Base-by-base conservation (phyloP, 2,888 invertebrate species). In the Masnerella sp. region DNA sequence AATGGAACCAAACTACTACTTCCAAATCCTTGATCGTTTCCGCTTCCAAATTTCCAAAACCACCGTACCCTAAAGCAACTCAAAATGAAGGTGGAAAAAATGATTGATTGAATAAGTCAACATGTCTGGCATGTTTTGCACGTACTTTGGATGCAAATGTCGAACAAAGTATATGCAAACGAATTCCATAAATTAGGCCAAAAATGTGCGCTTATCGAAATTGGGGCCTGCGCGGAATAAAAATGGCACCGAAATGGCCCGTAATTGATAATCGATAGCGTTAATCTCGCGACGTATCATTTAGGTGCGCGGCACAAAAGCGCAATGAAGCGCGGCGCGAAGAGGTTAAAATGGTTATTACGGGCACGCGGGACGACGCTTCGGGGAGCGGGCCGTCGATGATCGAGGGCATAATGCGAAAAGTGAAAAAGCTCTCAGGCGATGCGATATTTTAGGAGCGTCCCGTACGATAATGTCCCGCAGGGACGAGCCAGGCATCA, bases 391-490 rank as follows among this genome's bases (percentile, higher is more conserved):
- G 56, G 47, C 56, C 67, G 47, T 64, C 56, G 64, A 67, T 65
- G 73, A 71, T 68, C 49, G 68, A 73, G 74, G 75, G 69, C 65
- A 71, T 78, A 78, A 78, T 76, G 76, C 54, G 75, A 70, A 74
- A 76, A 76, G 72, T 76, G 77, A 78, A 78, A 78, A 75, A 76
- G 76, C 72, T 73, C 74, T 74, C 72, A 67, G 45, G 67, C 69
- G 67, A 70, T 71, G 40, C 62, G 70, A 71, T 71, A 67, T 74
- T 74, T 74, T 62, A 70, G 74, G 67, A 71, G 51, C 62, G 75
- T 73, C 75, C 74, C 69, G 64, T 49, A 67, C 74, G 74, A 77
- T 76, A 74, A 77, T 76, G 75, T 77, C 77, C 77, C 77, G 51
- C 15, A 71, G 75, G 78, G 56, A 74, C 68, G 64, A 20, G 18